phyloP scores from a whole-genome alignment of 2,797 vertebrate genomes.

The Sciurus vulgaris region DNA sequence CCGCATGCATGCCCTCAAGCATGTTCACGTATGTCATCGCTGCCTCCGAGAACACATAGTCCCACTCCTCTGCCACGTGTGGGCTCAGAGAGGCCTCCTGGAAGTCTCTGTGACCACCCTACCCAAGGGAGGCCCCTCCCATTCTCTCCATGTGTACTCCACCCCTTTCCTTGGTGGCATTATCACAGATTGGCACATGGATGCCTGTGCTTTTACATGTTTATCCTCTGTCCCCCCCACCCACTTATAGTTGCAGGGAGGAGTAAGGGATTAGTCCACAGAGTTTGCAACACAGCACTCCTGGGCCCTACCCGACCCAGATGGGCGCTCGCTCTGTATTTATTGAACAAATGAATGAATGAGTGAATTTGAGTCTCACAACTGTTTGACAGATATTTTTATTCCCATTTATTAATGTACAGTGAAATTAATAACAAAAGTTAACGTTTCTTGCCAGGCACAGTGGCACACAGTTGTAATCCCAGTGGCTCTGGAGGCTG shows the following conservation, averaged over 20 bases:
- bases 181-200: rapidly evolving
- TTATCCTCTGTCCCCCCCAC: neutral
- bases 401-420: neutral
- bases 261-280: neutral
- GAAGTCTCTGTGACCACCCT: neutral
- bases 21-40: rapidly evolving
- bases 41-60: neutral
- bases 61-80: neutral
- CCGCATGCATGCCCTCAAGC: neutral
- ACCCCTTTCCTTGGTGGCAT: neutral
- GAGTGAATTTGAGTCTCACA: neutral
- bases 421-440: neutral
- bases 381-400: neutral
- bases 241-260: neutral
- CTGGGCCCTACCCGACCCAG: neutral
- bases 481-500: no score
- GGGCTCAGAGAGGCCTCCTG: neutral
- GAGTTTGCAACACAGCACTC: neutral
- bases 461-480: no score
- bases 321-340: neutral
- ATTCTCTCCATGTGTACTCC: rapidly evolving
- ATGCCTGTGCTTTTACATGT: neutral
- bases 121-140: no score
- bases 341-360: neutral
- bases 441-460: neutral